Base-by-base conservation (phyloP, 2,113 vertebrate species). In the Kryptolebias marmoratus region DNA sequence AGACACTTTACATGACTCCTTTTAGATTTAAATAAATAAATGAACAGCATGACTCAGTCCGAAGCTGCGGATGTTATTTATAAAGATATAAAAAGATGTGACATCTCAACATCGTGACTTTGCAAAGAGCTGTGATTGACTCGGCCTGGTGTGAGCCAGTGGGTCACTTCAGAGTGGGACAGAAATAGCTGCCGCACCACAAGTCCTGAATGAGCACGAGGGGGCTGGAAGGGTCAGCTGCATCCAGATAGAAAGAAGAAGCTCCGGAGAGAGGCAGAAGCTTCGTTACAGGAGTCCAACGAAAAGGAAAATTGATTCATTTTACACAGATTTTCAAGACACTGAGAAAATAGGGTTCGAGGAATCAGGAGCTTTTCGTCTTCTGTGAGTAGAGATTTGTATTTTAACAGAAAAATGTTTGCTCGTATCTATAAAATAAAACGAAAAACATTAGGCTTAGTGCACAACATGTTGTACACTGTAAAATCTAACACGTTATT, bases 181-280 rank as follows among this genome's bases (percentile, higher is more conserved):
- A 57, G 83, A 93, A 93, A 94, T 93, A 93, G 84, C 71, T 30
- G 13, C 16, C 61, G 53, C 39, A 73, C 71, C 58, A 49, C 72
- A 27, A 68, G 71, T 68, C 79, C 68, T 62, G 79, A 87, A 86
- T 84, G 86, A 76, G 78, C 71, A 72, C 11, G 12, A 15, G 53
- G 58, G 52, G 78, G 89, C 83, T 89, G 82, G 86, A 83, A 82
- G 84, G 85, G 86, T 92, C 93, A 92, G 92, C 91, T 93, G 92
- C 93, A 80, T 84, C 66, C 49, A 80, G 56, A 61, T 28, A 68
- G 74, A 82, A 71, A 28, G 64, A 70, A 54, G 52, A 64, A 68
- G 64, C 4, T n/a, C 68, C 47, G 0, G 10, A 67, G 54, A 52
- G 65, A 6, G 59, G 44, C 52, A 75, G 68, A 73, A 53, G 57